phyloP scores from a whole-genome alignment of 2,888 invertebrate genomes.

The Alsophila aescularia region DNA sequence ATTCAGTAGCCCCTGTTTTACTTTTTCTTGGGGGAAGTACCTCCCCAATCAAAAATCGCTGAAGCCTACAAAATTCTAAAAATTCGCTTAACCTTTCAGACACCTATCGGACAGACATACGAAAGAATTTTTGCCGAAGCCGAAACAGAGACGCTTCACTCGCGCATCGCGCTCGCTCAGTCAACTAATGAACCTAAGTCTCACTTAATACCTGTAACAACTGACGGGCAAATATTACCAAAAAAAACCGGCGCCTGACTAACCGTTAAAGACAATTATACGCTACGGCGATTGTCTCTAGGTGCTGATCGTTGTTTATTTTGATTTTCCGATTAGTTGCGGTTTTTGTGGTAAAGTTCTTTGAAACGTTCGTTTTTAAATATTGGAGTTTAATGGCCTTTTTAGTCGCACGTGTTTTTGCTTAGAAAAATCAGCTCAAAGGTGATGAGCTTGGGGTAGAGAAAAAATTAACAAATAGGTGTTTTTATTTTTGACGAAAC shows the following conservation, averaged over 20 bases:
- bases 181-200: background rate
- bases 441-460: conserved; percentile 5
- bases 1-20: too few relatives aligned
- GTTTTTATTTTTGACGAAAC: background rate
- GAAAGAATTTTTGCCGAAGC: too few relatives aligned
- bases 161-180: too few relatives aligned
- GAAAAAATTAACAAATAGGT: conserved; percentile 8
- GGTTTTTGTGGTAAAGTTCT: conserved; percentile 26
- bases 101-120: background rate
- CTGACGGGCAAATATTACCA: conserved; percentile 4
- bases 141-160: too few relatives aligned
- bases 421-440: conserved; percentile 13
- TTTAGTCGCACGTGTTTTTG: conserved; percentile 27
- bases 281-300: conserved; percentile 38
- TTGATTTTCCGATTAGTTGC: conserved; percentile 25
- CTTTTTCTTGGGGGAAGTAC: too few relatives aligned
- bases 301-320: conserved; percentile 32
- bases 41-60: too few relatives aligned
- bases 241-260: conserved; percentile 18
- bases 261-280: conserved; percentile 43
- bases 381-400: conserved; percentile 34
- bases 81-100: too few relatives aligned
- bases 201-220: background rate
- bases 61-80: too few relatives aligned
- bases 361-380: conserved; percentile 20